Base-by-base conservation (phyloP, 2,888 invertebrate species). In the Erebia palarica region DNA sequence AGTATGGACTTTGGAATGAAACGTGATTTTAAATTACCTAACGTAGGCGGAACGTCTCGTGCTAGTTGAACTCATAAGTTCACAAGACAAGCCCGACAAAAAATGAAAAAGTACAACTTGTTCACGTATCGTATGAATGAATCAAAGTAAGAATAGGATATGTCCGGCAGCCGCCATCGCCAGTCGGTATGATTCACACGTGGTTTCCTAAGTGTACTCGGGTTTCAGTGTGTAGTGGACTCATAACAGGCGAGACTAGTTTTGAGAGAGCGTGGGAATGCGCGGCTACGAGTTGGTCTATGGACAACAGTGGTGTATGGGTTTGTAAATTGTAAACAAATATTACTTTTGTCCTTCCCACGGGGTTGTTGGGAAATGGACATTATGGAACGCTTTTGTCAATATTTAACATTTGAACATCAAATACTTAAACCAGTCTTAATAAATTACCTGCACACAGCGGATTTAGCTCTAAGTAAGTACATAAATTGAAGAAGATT, bases 251-350 rank as follows among this genome's bases (percentile, higher is more conserved):
- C 47, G 13, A 44, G 60, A 47, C 70, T 58, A 66, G 66, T 69
- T 59, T 63, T 42, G 66, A 57, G 64, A 60, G 73, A 68, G 69
- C 72, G 75, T 75, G 74, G 68, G 75, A 75, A 72, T 58, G 66
- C 27, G 36, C 53, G 70, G 70, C 60, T 55, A 53, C 27, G 27
- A 27, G 27, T 55, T 10, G 55, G 51, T 51, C n/a, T n/a, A n/a
- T 7, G 4, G n/a, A n/a, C n/a, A n/a, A n/a, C n/a, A n/a, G 49
- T 73, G 65, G 60, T 65, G 51, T 71, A 70, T 57, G 42, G 59
- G 18, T 36, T 59, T 21, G 68, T 63, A 57, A 64, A 42, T 70
- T 44, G 68, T 68, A 73, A 69, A 68, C 51, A 71, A 63, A 63
- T 18, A 49, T 47, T 18, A 49, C 11, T 44, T 59, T 60, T 61